Percentiles rank a stretch among this genome's conserved stretches.
These are phyloP conservation scores for Siniperca knerii DNA, from an alignment of 2,113 vertebrate genomes.

Conservation along the genomic window DNA sequence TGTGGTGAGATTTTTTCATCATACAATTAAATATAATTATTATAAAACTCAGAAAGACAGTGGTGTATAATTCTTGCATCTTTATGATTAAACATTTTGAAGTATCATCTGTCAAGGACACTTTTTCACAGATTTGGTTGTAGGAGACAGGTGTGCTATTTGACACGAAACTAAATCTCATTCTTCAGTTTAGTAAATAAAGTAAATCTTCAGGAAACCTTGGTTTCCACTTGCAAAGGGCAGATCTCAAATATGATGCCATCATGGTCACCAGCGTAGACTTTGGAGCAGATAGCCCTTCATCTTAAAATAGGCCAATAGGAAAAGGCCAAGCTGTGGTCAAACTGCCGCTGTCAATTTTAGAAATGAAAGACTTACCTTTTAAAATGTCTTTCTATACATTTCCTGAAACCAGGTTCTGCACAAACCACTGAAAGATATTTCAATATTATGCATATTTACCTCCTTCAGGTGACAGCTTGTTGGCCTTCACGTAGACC, in stretches of 20 bases:
- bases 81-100: not conserved
- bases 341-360: constrained; percentile 24
- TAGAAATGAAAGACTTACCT: constrained; percentile 43
- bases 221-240: not conserved
- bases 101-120: not conserved
- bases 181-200: not conserved
- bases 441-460: constrained; percentile 24
- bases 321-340: constrained; percentile 39
- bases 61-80: not conserved
- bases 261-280: not conserved
- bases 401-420: not conserved
- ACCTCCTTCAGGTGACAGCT: constrained; percentile 12
- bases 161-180: not conserved
- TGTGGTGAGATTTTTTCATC: not conserved
- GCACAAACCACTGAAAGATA: constrained; percentile 5
- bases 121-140: not conserved
- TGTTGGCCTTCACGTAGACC: constrained; percentile 25
- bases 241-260: not conserved
- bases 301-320: not conserved
- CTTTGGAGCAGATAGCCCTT: not conserved
- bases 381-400: constrained; percentile 38
- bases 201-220: not conserved
- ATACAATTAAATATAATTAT: not conserved
- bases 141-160: not conserved
- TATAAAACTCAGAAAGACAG: not conserved